Percentiles rank a stretch among this genome's conserved stretches.
Conservation (phyloP, 23 tunicate species). For the Oikopleura dioica region DNA sequence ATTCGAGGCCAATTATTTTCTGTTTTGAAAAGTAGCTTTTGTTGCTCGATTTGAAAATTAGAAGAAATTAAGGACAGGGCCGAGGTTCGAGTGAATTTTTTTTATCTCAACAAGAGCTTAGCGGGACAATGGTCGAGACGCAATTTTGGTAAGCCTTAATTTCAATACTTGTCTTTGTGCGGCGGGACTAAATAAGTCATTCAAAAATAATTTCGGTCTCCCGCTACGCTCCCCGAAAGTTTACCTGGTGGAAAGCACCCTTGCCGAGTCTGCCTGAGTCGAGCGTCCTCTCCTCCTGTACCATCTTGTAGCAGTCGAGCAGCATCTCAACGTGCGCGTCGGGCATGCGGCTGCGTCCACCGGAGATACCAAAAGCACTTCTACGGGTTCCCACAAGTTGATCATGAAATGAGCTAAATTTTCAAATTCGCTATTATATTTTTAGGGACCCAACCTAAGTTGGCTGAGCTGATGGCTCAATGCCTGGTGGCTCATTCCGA, state of each 20-base stretch:
- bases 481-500: neutral
- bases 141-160: neutral
- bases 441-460: neutral
- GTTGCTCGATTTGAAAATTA: no score
- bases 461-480: neutral
- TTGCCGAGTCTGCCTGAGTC: conserved; percentile 2
- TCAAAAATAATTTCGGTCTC: no score
- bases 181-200: neutral
- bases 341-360: conserved; percentile 13
- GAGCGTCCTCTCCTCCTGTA: neutral
- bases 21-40: no score
- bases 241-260: conserved; percentile 14
- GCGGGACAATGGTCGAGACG: no score
- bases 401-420: neutral
- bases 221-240: no score
- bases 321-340: conserved; percentile 13
- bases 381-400: neutral
- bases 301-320: conserved; percentile 8
- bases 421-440: neutral
- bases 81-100: no score
- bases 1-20: no score
- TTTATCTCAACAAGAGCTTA: no score
- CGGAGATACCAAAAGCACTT: conserved; percentile 7
- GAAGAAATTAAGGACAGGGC: no score
- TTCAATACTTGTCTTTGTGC: neutral